phyloP scores from a whole-genome alignment of 2,888 invertebrate genomes.

The Heliconius ethilla region DNA sequence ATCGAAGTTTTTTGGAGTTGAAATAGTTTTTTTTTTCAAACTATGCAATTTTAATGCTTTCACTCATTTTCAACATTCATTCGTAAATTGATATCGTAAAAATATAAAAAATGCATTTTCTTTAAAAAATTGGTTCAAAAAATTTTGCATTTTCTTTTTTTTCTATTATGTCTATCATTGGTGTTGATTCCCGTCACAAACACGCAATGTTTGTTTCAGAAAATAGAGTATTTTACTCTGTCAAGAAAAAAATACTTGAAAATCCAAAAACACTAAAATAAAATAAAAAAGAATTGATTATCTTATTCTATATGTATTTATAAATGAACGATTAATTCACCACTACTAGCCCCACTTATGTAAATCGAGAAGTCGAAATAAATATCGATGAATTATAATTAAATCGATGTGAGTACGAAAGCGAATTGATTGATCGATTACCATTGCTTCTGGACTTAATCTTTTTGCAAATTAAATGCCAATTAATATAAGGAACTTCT shows the following conservation, averaged over 20 bases:
- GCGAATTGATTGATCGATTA: constrained; percentile 21
- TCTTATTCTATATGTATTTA: not conserved
- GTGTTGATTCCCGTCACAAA: too few relatives aligned
- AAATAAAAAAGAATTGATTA: not conserved
- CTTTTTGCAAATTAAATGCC: constrained; percentile 21
- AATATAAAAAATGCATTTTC: too few relatives aligned
- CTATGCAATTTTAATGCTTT: too few relatives aligned
- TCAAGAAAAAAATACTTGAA: not conserved
- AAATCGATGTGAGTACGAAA: constrained; percentile 14
- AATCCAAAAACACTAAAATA: not conserved
- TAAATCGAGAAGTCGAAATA: not conserved
- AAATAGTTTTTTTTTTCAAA: too few relatives aligned
- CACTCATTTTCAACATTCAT: too few relatives aligned
- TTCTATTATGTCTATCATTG: too few relatives aligned
- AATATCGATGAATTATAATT: not conserved
- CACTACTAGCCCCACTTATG: not conserved
- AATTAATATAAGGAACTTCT: constrained; percentile 12
- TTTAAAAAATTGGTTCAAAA: too few relatives aligned
- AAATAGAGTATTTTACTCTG: too few relatives aligned
- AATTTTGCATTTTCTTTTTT: too few relatives aligned
- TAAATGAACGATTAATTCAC: not conserved
- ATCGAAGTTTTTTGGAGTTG: too few relatives aligned
- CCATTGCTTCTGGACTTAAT: constrained; percentile 19
- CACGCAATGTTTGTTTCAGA: too few relatives aligned
- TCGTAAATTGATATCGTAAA: too few relatives aligned